These are phyloP conservation scores for Platycercus adscitus DNA, from an alignment of 2,113 vertebrate species.

Conservation along the genomic window DNA sequence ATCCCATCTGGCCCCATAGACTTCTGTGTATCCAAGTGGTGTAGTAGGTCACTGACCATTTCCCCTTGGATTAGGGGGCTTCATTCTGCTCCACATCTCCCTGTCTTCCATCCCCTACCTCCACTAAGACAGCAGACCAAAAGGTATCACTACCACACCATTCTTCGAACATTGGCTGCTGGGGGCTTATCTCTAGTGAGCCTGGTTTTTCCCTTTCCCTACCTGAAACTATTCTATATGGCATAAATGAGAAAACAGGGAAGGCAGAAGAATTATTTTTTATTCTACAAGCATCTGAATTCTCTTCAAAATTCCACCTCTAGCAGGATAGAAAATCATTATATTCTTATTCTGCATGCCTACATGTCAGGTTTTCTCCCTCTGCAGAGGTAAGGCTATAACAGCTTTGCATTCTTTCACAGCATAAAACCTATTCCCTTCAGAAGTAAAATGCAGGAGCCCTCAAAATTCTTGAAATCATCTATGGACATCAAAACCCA, in stretches of 20 bases:
- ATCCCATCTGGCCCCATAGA: background rate
- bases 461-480: background rate
- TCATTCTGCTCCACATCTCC: background rate
- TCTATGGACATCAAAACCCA: background rate
- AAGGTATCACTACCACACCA: background rate
- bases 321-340: background rate
- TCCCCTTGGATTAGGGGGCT: background rate
- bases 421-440: background rate
- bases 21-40: background rate
- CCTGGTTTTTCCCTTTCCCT: background rate
- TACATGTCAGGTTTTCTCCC: background rate
- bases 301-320: background rate
- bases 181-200: background rate
- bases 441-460: background rate
- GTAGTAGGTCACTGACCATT: background rate
- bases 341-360: background rate
- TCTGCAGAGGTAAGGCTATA: background rate
- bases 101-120: background rate
- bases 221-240: background rate
- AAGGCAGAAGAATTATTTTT: background rate
- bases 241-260: background rate
- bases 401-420: background rate
- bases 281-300: background rate
- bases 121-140: background rate
- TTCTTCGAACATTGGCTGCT: background rate